A percentile compares a stretch with the other conserved stretches of the same genome.
Conservation (phyloP, 30 jellyfish, hydroid and myxozoan species). For the Phacellophora camtschatica region DNA sequence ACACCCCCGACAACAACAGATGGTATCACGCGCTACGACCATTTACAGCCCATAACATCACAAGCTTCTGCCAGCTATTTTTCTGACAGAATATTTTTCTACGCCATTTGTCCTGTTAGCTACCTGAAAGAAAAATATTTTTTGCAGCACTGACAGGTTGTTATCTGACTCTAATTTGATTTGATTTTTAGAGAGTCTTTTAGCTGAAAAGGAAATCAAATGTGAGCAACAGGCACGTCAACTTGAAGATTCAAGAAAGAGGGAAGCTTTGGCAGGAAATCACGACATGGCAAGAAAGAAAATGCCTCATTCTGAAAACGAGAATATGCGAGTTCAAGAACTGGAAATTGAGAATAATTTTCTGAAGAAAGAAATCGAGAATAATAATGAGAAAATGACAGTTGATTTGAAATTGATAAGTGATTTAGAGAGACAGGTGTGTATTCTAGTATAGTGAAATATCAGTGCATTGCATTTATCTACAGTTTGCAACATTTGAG, state of each 20-base stretch:
- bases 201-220: neutral
- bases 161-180: too few relatives aligned
- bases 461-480: too few relatives aligned
- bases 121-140: too few relatives aligned
- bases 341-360: constrained; percentile 26
- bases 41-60: too few relatives aligned
- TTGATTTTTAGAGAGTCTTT: neutral
- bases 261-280: neutral
- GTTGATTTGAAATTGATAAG: neutral
- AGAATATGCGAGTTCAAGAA: neutral
- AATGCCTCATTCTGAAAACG: neutral
- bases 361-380: constrained; percentile 3
- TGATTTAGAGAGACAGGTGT: constrained; percentile 73
- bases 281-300: neutral
- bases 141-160: too few relatives aligned
- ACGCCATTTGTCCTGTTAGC: too few relatives aligned
- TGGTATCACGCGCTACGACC: too few relatives aligned
- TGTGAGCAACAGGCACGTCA: neutral
- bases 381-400: constrained; percentile 7
- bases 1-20: too few relatives aligned
- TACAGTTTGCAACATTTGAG: too few relatives aligned
- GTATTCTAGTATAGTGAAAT: too few relatives aligned
- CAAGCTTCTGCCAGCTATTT: too few relatives aligned
- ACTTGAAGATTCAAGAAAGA: neutral
- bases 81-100: too few relatives aligned